These are phyloP conservation scores for Erpobdella octoculata DNA, from an alignment of 2,888 invertebrate species.

Conservation along the genomic window DNA sequence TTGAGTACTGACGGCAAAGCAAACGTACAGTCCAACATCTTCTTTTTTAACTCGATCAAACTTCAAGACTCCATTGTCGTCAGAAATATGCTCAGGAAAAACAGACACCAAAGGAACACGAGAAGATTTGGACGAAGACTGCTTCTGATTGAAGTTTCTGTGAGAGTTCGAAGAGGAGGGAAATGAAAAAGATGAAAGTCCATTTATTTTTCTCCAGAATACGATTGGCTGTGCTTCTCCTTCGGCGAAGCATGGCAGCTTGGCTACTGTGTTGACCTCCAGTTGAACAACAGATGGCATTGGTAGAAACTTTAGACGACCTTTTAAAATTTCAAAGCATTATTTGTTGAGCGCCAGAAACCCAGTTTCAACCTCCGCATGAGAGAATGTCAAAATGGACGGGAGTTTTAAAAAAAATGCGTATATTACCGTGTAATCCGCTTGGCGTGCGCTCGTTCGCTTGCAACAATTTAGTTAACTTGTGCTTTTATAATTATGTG, in stretches of 20 bases:
- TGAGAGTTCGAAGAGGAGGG: neutral
- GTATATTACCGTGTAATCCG: no score
- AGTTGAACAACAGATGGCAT: slow-evolving; percentile 3
- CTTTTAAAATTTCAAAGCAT: neutral
- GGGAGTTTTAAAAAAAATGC: no score
- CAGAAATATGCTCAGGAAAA: neutral
- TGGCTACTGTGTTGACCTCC: neutral
- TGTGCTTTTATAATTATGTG: no score
- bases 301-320: slow-evolving; percentile 13
- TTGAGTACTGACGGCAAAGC: slow-evolving; percentile 16
- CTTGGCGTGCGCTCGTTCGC: no score
- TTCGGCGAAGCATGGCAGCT: slow-evolving; percentile 15
- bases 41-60: neutral
- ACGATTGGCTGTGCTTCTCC: slow-evolving; percentile 13
- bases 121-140: neutral
- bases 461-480: no score
- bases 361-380: no score
- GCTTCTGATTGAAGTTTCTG: neutral
- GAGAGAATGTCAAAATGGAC: no score
- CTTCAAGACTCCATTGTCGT: slow-evolving; percentile 16
- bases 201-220: slow-evolving; percentile 9
- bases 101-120: neutral
- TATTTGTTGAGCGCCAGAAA: neutral
- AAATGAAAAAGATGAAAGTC: neutral
- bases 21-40: slow-evolving; percentile 5